Evolutionary conservation across 2,888 invertebrate genomes (phyloP).

Genomic region (Phanerotoma sp.): DNA sequence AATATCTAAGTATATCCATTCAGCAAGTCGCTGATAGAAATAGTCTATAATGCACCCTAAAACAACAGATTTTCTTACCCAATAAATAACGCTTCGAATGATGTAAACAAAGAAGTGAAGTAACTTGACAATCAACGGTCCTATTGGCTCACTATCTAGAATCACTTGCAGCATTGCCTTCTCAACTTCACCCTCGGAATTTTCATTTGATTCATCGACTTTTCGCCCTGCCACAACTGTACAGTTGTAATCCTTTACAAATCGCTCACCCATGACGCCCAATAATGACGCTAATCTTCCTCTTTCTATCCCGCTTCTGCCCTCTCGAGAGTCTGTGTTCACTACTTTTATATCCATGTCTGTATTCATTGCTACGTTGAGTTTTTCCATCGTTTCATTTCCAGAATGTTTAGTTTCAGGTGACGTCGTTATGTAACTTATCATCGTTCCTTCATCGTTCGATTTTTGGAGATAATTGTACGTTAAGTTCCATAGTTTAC

Average conservation of each 20-base stretch:
- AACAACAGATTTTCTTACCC: conserved; percentile 33
- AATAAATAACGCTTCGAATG: conserved; percentile 23
- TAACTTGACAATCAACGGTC: conserved; percentile 22
- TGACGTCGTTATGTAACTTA: background rate
- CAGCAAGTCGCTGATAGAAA: conserved; percentile 23
- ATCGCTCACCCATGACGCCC: conserved; percentile 25
- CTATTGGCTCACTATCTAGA: conserved; percentile 14
- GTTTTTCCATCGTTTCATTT: background rate
- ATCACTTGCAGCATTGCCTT: conserved; percentile 9
- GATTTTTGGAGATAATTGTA: background rate
- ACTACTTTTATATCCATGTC: background rate
- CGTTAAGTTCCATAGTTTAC: conserved; percentile 9
- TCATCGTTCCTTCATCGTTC: background rate
- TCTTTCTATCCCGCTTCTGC: background rate
- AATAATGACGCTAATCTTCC: conserved; percentile 29
- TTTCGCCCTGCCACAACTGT: background rate
- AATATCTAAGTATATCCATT: conserved; percentile 31
- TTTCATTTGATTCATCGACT: conserved; percentile 8
- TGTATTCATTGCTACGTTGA: background rate
- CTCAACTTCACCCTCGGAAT: conserved; percentile 11
- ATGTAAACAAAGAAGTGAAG: conserved; percentile 29
- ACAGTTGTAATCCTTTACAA: conserved; percentile 29
- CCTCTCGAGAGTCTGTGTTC: background rate
- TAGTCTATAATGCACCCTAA: conserved; percentile 38
- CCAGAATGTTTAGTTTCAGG: background rate